These are phyloP conservation scores for Xerus rutilus DNA, from an alignment of 2,797 vertebrate genomes.

Conservation along the genomic window DNA sequence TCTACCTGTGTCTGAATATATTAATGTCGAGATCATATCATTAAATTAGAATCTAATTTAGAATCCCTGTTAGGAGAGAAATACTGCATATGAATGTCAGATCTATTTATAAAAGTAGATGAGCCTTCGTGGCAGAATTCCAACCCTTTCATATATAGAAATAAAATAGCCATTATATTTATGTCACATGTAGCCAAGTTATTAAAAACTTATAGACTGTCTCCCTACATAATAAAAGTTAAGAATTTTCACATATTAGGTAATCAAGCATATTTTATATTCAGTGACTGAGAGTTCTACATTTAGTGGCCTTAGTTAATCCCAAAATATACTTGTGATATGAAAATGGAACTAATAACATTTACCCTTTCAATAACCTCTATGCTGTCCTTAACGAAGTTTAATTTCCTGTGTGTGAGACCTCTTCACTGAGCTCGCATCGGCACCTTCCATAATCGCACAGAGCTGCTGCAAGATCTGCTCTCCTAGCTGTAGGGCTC, in stretches of 20 bases:
- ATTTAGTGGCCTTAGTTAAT: constrained; percentile 45
- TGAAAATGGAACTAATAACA: constrained; percentile 16
- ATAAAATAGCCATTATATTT: constrained; percentile 33
- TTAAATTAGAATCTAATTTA: constrained; percentile 67
- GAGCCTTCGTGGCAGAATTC: constrained; percentile 26
- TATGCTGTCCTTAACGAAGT: not conserved
- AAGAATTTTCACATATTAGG: constrained; percentile 5
- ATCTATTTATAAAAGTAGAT: constrained; percentile 58
- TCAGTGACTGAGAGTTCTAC: constrained; percentile 33
- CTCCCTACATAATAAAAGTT: not conserved
- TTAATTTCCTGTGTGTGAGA: constrained; percentile 43
- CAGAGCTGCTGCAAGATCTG: not conserved
- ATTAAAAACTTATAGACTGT: constrained; percentile 33
- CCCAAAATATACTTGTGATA: constrained; percentile 22
- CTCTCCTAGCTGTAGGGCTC: not conserved
- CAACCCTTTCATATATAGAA: constrained; percentile 27
- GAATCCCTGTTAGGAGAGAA: constrained; percentile 43
- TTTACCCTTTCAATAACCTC: not conserved
- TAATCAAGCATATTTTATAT: constrained; percentile 53
- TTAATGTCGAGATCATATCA: constrained; percentile 19
- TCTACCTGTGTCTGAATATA: not conserved
- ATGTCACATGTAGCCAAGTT: constrained; percentile 3
- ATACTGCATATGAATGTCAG: constrained; percentile 5
- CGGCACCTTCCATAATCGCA: not conserved
- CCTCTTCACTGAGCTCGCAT: not conserved